phyloP scores from a whole-genome alignment of 1,140 invertebrate genomes.

The Heliconius eleuchia region DNA sequence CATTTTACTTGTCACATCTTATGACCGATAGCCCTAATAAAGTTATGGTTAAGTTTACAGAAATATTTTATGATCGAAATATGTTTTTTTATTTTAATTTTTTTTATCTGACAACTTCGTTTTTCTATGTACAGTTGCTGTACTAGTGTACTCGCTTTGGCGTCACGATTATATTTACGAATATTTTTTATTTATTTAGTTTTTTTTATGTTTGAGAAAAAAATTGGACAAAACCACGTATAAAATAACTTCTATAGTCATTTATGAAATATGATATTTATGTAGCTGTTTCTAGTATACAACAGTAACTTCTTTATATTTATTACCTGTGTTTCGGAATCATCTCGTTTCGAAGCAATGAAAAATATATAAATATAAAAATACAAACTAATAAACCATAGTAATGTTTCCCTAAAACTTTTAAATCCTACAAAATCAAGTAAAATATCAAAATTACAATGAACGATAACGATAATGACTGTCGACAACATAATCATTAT shows the following conservation, averaged over 20 bases:
- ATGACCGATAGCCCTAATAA: conserved; percentile 35
- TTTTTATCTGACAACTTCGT: neutral
- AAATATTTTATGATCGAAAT: conserved; percentile 36
- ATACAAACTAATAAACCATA: too few relatives aligned
- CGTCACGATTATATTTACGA: neutral
- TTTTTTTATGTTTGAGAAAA: too few relatives aligned
- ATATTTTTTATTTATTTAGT: neutral
- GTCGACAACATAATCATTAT: neutral
- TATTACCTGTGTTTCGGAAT: too few relatives aligned
- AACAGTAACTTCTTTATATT: too few relatives aligned
- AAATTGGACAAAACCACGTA: too few relatives aligned
- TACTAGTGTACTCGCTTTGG: neutral
- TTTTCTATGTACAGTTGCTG: neutral
- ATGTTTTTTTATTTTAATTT: conserved; percentile 15
- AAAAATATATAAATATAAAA: too few relatives aligned
- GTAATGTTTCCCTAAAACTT: too few relatives aligned
- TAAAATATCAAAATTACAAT: neutral
- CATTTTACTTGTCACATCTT: conserved; percentile 37
- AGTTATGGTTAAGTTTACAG: conserved; percentile 37
- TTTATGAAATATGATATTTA: too few relatives aligned
- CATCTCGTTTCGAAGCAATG: too few relatives aligned
- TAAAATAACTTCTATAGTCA: too few relatives aligned
- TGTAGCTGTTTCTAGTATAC: too few relatives aligned
- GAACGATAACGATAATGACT: neutral
- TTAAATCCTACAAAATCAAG: neutral